phyloP scores from a whole-genome alignment of 2,113 vertebrate species.

The Grallaria varia region DNA sequence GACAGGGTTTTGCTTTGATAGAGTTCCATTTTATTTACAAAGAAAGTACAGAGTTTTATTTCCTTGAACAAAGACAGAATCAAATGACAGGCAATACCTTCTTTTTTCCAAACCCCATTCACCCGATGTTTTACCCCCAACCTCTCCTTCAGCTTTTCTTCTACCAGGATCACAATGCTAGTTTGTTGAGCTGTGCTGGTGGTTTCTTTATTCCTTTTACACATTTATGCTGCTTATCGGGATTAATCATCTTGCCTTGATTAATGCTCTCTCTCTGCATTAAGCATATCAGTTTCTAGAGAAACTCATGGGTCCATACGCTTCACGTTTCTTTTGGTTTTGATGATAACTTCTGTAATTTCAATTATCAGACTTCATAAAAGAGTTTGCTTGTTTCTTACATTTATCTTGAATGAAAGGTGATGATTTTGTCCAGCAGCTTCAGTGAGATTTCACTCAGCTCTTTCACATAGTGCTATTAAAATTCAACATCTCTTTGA shows the following conservation, averaged over 20 bases:
- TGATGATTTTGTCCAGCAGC: constrained; percentile 59
- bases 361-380: constrained; percentile 43
- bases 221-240: constrained; percentile 20
- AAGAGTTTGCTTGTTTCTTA: constrained; percentile 55
- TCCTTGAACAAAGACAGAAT: constrained; percentile 34
- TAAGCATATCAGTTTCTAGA: constrained; percentile 54
- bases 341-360: constrained; percentile 59
- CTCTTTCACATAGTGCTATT: constrained; percentile 34
- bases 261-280: constrained; percentile 40
- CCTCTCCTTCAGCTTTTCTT: constrained; percentile 41
- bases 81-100: constrained; percentile 18
- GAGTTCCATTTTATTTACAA: constrained; percentile 49
- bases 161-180: neutral
- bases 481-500: constrained; percentile 65
- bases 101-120: constrained; percentile 3
- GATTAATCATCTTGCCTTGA: constrained; percentile 49
- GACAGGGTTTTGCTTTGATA: constrained; percentile 47
- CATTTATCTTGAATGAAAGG: constrained; percentile 56
- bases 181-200: neutral
- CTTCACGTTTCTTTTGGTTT: constrained; percentile 4
- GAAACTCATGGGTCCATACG: constrained; percentile 17
- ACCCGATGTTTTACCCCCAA: constrained; percentile 37
- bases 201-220: constrained; percentile 45
- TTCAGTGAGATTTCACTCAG: constrained; percentile 59
- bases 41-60: constrained; percentile 36